Conservation (phyloP, 2,113 vertebrate genomes). For the Heloderma charlesbogerti region DNA sequence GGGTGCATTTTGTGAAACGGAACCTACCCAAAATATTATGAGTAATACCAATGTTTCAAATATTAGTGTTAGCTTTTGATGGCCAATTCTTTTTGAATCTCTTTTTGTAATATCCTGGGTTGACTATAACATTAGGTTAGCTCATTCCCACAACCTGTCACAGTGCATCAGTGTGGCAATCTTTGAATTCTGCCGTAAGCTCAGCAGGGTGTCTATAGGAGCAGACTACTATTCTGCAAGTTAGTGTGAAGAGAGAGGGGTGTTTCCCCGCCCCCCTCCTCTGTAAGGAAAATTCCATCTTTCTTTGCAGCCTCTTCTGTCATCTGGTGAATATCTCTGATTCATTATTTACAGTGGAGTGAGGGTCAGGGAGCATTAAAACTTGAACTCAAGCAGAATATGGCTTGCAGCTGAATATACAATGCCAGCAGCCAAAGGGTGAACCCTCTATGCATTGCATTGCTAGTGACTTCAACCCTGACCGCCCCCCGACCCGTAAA, state of each 20-base stretch:
- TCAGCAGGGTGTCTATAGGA: constrained; percentile 34
- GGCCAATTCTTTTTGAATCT: not conserved
- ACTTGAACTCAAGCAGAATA: constrained; percentile 44
- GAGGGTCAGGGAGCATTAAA: constrained; percentile 63
- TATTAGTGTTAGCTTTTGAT: not conserved
- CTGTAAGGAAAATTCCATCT: constrained; percentile 54
- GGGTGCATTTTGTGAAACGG: not conserved
- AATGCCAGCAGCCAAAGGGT: constrained; percentile 29
- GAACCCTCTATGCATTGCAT: constrained; percentile 46
- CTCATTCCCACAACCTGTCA: not conserved
- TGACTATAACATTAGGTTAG: no score
- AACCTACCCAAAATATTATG: not conserved
- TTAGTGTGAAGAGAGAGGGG: constrained; percentile 57
- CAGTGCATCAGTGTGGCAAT: constrained; percentile 48
- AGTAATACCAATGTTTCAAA: not conserved
- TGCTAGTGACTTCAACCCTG: constrained; percentile 53
- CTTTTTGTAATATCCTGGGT: not conserved
- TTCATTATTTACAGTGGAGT: constrained; percentile 64
- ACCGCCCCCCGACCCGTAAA: not conserved
- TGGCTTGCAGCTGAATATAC: constrained; percentile 31
- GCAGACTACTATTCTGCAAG: constrained; percentile 64
- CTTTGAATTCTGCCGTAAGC: constrained; percentile 34
- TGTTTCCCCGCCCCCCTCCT: constrained; percentile 45
- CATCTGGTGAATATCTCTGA: constrained; percentile 71
- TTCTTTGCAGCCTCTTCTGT: constrained; percentile 58